Percentiles rank a stretch among this genome's conserved stretches.
Evolutionary conservation across 2,888 invertebrate species (phyloP).

Genomic region (Andrena trimmerana): DNA sequence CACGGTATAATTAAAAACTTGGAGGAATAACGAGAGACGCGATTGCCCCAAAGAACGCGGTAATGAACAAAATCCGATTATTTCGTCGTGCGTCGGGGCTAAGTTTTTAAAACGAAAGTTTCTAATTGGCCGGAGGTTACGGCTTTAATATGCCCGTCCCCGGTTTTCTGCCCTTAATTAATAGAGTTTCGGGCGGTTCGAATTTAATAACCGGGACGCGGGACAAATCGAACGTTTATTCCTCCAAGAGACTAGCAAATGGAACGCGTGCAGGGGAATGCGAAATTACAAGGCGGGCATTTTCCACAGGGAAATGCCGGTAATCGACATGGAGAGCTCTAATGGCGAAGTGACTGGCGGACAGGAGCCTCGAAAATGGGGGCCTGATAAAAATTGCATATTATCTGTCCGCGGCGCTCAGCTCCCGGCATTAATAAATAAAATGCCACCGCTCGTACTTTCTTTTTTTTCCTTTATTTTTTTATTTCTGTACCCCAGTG

Average conservation of each 20-base stretch:
- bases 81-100: conserved; percentile 63
- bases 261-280: no score
- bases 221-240: background rate
- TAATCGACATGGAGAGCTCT: conserved; percentile 20
- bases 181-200: conserved; percentile 7
- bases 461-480: background rate
- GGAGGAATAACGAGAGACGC: conserved; percentile 28
- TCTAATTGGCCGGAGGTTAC: conserved; percentile 58
- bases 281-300: conserved; percentile 7
- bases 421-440: conserved; percentile 67
- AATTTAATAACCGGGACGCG: conserved; percentile 15
- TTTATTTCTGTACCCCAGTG: conserved; percentile 15
- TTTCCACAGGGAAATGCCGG: conserved; percentile 1
- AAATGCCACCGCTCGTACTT: conserved; percentile 41
- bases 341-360: conserved; percentile 29
- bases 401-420: conserved; percentile 44
- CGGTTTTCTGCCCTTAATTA: conserved; percentile 19
- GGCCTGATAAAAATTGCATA: conserved; percentile 62
- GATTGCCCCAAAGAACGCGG: conserved; percentile 58
- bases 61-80: conserved; percentile 71
- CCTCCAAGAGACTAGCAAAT: background rate
- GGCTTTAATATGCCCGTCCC: conserved; percentile 39
- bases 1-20: conserved; percentile 59
- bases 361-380: conserved; percentile 41
- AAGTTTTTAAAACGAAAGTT: conserved; percentile 66